Evolutionary conservation across 2,888 invertebrate species (phyloP).

Genomic region (Tanytarsus gracilentus): DNA sequence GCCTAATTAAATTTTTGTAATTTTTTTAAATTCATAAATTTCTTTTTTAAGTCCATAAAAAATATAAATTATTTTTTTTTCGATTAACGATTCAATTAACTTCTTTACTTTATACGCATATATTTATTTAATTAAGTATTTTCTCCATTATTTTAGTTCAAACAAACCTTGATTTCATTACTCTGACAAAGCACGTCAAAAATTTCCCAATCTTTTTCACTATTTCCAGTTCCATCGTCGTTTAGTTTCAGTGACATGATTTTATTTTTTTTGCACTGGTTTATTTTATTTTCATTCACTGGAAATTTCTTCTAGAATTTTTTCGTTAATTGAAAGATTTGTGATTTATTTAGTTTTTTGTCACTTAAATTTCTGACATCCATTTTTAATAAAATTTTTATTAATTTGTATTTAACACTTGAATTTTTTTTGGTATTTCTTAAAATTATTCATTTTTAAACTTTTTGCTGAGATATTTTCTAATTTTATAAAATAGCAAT

Average conservation of each 20-base stretch:
- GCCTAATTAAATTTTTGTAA: not conserved
- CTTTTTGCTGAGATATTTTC: too few relatives aligned
- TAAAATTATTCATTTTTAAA: not conserved
- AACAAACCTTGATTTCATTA: slow-evolving; percentile 30
- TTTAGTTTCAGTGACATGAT: slow-evolving; percentile 20
- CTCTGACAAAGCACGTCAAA: slow-evolving; percentile 54
- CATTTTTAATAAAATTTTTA: too few relatives aligned
- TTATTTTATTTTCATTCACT: slow-evolving; percentile 30
- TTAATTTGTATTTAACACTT: not conserved
- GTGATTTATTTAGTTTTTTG: too few relatives aligned
- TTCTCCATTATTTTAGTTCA: too few relatives aligned
- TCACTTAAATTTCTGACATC: too few relatives aligned
- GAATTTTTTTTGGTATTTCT: not conserved
- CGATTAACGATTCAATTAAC: not conserved
- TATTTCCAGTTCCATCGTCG: slow-evolving; percentile 39
- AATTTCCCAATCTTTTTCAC: slow-evolving; percentile 63
- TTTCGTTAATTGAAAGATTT: too few relatives aligned
- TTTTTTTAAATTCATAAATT: slow-evolving; percentile 3
- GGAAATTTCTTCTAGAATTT: not conserved
- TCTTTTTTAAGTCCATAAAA: not conserved
- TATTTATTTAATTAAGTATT: not conserved
- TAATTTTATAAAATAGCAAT: too few relatives aligned
- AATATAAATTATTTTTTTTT: not conserved
- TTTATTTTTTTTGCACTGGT: slow-evolving; percentile 32
- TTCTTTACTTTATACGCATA: not conserved